Evolutionary conservation across 1,140 invertebrate species (phyloP).

Genomic region (Calliopsis andreniformis): DNA sequence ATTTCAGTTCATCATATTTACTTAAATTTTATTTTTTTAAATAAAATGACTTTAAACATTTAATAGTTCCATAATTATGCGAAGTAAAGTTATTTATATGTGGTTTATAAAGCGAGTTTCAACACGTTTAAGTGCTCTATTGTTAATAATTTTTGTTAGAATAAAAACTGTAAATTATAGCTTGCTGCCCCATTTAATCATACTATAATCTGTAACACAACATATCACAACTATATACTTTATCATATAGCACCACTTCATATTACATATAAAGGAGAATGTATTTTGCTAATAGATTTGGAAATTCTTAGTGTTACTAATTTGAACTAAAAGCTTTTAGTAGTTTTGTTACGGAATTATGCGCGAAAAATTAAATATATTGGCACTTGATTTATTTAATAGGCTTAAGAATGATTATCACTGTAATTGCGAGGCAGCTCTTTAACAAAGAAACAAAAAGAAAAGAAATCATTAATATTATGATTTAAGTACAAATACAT

Average conservation of each 20-base stretch:
- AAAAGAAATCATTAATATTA: constrained; percentile 49
- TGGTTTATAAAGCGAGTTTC: constrained; percentile 38
- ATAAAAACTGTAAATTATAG: constrained; percentile 44
- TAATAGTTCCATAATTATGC: constrained; percentile 51
- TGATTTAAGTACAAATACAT: constrained; percentile 56
- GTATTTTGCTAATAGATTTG: constrained; percentile 40
- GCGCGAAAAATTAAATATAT: constrained; percentile 43
- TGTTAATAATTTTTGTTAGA: constrained; percentile 35
- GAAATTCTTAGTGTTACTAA: constrained; percentile 22
- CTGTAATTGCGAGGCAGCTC: constrained; percentile 59
- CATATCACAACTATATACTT: constrained; percentile 54
- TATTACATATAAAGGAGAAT: constrained; percentile 45
- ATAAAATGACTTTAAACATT: constrained; percentile 62
- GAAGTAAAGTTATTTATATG: constrained; percentile 56
- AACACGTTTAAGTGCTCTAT: constrained; percentile 8
- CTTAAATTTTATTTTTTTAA: constrained; percentile 55
- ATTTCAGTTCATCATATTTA: constrained; percentile 44
- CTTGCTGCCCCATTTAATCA: constrained; percentile 54
- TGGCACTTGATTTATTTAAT: constrained; percentile 63
- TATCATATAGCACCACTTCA: constrained; percentile 66
- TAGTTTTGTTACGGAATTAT: constrained; percentile 21
- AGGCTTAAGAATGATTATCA: constrained; percentile 56
- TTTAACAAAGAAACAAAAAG: constrained; percentile 44
- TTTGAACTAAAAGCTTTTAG: constrained; percentile 18
- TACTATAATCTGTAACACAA: constrained; percentile 46